A percentile compares a stretch with the other conserved stretches of the same genome.
phyloP scores from a whole-genome alignment of 92 coral and sea anemone genomes.

The Epizoanthus scotinus region DNA sequence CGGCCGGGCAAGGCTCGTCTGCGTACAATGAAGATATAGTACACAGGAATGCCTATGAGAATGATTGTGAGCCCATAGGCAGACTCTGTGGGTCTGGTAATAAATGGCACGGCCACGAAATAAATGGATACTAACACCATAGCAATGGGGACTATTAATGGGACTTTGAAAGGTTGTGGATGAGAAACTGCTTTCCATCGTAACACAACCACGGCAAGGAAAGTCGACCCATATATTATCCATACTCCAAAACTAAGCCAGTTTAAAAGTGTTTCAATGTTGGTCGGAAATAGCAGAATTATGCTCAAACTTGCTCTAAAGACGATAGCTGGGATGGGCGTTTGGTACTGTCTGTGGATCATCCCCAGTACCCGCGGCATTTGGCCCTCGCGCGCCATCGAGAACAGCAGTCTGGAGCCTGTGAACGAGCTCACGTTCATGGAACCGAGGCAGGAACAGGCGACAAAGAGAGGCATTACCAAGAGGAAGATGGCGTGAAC shows the following conservation, averaged over 20 bases:
- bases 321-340: slow-evolving; percentile 55
- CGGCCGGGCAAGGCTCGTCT: background rate
- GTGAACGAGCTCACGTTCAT: slow-evolving; percentile 41
- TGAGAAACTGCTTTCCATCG: slow-evolving; percentile 49
- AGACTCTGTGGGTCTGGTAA: slow-evolving; percentile 44
- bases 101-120: slow-evolving; percentile 43
- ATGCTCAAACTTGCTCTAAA: slow-evolving; percentile 35
- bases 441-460: slow-evolving; percentile 44
- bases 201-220: slow-evolving; percentile 47
- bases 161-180: slow-evolving; percentile 50
- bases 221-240: slow-evolving; percentile 35
- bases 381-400: slow-evolving; percentile 55
- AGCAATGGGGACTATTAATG: slow-evolving; percentile 34
- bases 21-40: slow-evolving; percentile 23
- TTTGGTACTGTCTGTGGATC: slow-evolving; percentile 44
- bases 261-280: slow-evolving; percentile 48
- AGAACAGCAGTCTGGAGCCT: slow-evolving; percentile 35
- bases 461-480: slow-evolving; percentile 47
- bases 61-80: slow-evolving; percentile 39
- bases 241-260: slow-evolving; percentile 46
- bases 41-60: slow-evolving; percentile 50
- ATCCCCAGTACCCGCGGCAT: slow-evolving; percentile 45
- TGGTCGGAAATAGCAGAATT: slow-evolving; percentile 39
- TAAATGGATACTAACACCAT: slow-evolving; percentile 36
- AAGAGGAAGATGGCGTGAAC: slow-evolving; percentile 37